Conservation (phyloP, 2,113 vertebrate species). For the Coregonus clupeaformis region DNA sequence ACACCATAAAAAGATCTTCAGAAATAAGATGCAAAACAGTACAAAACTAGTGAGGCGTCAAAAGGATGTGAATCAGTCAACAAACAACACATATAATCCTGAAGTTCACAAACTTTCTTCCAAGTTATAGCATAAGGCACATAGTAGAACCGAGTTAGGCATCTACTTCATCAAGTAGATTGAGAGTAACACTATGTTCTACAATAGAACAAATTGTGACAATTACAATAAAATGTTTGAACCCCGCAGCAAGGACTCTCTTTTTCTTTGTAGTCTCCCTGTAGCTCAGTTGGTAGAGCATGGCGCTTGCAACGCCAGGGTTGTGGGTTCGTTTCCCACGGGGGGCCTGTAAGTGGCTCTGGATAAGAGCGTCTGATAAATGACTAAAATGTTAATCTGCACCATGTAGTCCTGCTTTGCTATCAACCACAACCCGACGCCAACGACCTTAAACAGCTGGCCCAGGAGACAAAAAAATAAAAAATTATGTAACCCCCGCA, state of each 20-base stretch:
- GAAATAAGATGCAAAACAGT: slow-evolving; percentile 98
- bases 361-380: no score
- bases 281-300: no score
- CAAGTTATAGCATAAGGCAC: slow-evolving; percentile 99
- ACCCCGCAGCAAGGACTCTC: slow-evolving; percentile 81
- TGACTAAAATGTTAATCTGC: no score
- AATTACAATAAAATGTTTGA: slow-evolving; percentile 82
- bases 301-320: no score
- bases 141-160: slow-evolving; percentile 99
- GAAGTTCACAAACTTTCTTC: slow-evolving; percentile 99
- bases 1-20: slow-evolving; percentile 99
- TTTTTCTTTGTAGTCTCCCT: slow-evolving; percentile 17
- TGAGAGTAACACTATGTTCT: slow-evolving; percentile 96
- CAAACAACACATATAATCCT: slow-evolving; percentile 99
- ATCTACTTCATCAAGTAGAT: slow-evolving; percentile 94
- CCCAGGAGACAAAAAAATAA: slow-evolving; percentile 78
- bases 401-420: slow-evolving; percentile 99
- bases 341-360: no score
- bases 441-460: slow-evolving; percentile 99
- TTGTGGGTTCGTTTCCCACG: no score
- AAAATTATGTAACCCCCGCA: no score
- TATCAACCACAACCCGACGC: slow-evolving; percentile 99
- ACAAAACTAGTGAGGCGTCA: slow-evolving; percentile 99
- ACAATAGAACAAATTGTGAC: slow-evolving; percentile 94
- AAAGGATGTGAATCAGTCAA: slow-evolving; percentile 97